Evolutionary conservation across 2,113 vertebrate genomes (phyloP).

Genomic region (Conger conger): DNA sequence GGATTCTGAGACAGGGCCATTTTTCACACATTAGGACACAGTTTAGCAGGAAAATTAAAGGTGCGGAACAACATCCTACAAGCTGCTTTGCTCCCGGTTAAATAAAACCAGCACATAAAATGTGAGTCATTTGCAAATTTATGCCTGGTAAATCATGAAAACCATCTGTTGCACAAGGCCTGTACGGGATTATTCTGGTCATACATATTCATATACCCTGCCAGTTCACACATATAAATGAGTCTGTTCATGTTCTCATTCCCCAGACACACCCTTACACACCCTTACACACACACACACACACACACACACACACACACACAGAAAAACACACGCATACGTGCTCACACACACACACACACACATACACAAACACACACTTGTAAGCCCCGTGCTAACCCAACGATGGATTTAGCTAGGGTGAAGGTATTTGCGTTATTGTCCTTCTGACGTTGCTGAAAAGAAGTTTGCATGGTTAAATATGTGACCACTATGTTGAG

Average conservation of each 20-base stretch:
- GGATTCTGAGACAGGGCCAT: not conserved
- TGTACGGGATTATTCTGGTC: slow-evolving; percentile 32
- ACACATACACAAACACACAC: too few relatives aligned
- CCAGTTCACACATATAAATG: slow-evolving; percentile 17
- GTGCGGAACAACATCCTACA: not conserved
- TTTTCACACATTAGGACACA: not conserved
- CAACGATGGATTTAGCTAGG: too few relatives aligned
- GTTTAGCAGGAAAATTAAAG: not conserved
- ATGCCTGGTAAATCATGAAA: slow-evolving; percentile 43
- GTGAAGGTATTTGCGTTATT: too few relatives aligned
- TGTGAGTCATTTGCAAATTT: slow-evolving; percentile 37
- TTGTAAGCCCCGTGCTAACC: too few relatives aligned
- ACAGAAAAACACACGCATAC: not conserved
- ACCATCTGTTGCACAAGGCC: slow-evolving; percentile 41
- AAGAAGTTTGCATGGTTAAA: too few relatives aligned
- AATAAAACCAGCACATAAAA: not conserved
- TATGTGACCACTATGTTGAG: too few relatives aligned
- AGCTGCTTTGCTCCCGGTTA: slow-evolving; percentile 3
- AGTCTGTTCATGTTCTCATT: not conserved
- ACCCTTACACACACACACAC: not conserved
- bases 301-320: too few relatives aligned
- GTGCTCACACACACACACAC: too few relatives aligned
- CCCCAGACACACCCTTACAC: not conserved
- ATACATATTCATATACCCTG: slow-evolving; percentile 47
- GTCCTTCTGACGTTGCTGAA: too few relatives aligned